These are phyloP conservation scores for Diloba caeruleocephala DNA, from an alignment of 2,888 invertebrate genomes.

Conservation along the genomic window DNA sequence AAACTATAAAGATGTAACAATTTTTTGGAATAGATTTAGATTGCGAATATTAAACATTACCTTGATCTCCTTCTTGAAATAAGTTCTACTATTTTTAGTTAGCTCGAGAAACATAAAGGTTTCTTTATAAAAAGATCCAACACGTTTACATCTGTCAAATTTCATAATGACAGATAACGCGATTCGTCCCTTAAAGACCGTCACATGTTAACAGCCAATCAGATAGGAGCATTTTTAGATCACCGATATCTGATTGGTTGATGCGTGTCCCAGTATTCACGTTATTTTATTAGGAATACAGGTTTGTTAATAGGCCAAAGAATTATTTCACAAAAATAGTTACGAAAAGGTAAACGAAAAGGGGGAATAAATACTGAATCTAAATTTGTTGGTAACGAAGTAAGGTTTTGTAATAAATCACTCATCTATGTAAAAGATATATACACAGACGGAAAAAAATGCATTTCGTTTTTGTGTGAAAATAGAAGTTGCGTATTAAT, in stretches of 20 bases:
- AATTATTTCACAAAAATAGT: conserved; percentile 6
- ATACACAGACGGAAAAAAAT: too few relatives aligned
- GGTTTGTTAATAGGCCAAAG: conserved; percentile 37
- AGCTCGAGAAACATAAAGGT: conserved; percentile 35
- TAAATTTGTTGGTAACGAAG: conserved; percentile 3
- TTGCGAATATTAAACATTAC: conserved; percentile 9
- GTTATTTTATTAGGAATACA: conserved; percentile 46
- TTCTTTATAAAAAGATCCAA: conserved; percentile 31
- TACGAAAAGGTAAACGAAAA: background rate
- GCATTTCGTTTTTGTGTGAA: background rate
- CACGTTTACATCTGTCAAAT: conserved; percentile 53
- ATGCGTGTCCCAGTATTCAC: conserved; percentile 9
- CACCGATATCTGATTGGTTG: conserved; percentile 43
- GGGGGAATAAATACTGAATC: too few relatives aligned
- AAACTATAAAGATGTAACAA: background rate
- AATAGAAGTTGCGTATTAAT: conserved; percentile 20
- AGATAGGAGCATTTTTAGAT: conserved; percentile 32
- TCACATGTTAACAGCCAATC: conserved; percentile 52
- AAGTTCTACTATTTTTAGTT: conserved; percentile 15
- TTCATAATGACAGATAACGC: conserved; percentile 52
- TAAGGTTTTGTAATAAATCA: background rate
- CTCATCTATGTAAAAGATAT: background rate
- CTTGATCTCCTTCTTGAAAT: conserved; percentile 3
- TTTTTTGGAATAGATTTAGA: background rate
- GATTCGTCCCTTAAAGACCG: conserved; percentile 44